A percentile compares a stretch with the other conserved stretches of the same genome.
Evolutionary conservation across 2,113 vertebrate genomes (phyloP).

Genomic region (Antennarius striatus): DNA sequence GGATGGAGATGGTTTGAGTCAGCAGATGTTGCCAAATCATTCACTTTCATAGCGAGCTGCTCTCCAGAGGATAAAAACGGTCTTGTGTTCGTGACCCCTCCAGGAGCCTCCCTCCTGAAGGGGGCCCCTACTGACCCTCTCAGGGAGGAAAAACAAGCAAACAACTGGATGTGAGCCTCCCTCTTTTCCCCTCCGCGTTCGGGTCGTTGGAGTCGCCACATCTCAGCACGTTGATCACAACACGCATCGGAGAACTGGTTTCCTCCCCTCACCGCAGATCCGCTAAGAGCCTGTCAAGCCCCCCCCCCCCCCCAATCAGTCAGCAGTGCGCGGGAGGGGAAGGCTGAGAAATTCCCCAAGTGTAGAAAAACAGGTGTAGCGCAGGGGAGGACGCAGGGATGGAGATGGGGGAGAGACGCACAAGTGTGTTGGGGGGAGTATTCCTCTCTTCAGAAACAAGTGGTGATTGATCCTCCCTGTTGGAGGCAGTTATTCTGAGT

Average conservation of each 20-base stretch:
- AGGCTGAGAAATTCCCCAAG: constrained; percentile 11
- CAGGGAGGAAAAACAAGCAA: constrained; percentile 66
- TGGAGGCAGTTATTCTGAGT: background rate
- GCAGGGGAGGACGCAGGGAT: constrained; percentile 2
- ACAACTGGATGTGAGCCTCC: constrained; percentile 53
- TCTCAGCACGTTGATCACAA: constrained; percentile 1
- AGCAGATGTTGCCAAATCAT: constrained; percentile 21
- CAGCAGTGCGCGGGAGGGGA: constrained; percentile 37
- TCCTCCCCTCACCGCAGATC: constrained; percentile 21
- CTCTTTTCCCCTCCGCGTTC: background rate
- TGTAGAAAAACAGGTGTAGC: constrained; percentile 39
- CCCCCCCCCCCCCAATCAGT: too few relatives aligned
- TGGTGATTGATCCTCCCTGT: constrained; percentile 2
- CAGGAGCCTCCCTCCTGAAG: constrained; percentile 33
- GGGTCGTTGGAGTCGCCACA: constrained; percentile 19
- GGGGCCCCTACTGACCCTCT: constrained; percentile 41
- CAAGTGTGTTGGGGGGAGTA: background rate
- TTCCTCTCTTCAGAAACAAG: constrained; percentile 1
- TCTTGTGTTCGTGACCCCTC: constrained; percentile 60
- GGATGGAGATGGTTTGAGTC: too few relatives aligned
- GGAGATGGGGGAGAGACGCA: background rate
- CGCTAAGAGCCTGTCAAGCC: constrained; percentile 40
- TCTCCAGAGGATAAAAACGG: constrained; percentile 51
- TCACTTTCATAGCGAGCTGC: constrained; percentile 49
- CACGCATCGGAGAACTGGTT: constrained; percentile 22